phyloP scores from a whole-genome alignment of 1,140 invertebrate species.

The Rhopalosiphum padi region DNA sequence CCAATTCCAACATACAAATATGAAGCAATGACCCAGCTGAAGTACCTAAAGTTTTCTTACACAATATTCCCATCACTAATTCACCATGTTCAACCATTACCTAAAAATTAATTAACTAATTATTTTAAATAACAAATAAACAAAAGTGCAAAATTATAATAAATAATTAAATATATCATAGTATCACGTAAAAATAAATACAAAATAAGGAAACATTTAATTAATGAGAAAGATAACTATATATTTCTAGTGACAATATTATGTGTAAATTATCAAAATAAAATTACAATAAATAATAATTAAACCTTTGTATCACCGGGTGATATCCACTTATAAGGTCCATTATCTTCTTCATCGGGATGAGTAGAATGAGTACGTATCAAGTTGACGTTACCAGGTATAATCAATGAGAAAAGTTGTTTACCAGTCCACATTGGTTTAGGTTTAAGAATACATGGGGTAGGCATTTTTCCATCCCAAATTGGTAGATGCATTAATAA shows the following conservation, averaged over 20 bases:
- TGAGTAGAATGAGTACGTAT: conserved; percentile 99
- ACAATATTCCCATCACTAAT: conserved; percentile 96
- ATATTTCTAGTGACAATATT: not conserved
- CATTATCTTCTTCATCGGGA: conserved; percentile 98
- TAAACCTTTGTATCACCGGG: conserved; percentile 95
- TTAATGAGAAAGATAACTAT: not conserved
- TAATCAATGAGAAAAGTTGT: conserved; percentile 97
- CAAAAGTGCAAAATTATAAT: too few relatives aligned
- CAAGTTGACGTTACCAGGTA: conserved; percentile 98
- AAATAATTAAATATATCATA: too few relatives aligned
- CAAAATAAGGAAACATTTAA: not conserved
- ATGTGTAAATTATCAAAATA: not conserved
- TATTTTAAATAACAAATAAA: not conserved
- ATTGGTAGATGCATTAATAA: conserved; percentile 97
- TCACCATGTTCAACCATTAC: conserved; percentile 98
- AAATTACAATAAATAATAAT: not conserved
- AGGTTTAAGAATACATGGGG: conserved; percentile 97
- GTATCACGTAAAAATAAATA: too few relatives aligned
- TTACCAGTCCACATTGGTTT: conserved; percentile 98
- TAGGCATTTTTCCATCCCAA: conserved; percentile 99
- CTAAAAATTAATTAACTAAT: conserved; percentile 62
- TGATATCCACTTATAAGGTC: conserved; percentile 99
- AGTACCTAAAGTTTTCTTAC: conserved; percentile 97
- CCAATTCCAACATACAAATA: conserved; percentile 96
- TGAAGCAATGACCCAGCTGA: conserved; percentile 96